A percentile compares a stretch with the other conserved stretches of the same genome.
Conservation (phyloP, 2,113 vertebrate species). For the Hippocampus guttulatus region DNA sequence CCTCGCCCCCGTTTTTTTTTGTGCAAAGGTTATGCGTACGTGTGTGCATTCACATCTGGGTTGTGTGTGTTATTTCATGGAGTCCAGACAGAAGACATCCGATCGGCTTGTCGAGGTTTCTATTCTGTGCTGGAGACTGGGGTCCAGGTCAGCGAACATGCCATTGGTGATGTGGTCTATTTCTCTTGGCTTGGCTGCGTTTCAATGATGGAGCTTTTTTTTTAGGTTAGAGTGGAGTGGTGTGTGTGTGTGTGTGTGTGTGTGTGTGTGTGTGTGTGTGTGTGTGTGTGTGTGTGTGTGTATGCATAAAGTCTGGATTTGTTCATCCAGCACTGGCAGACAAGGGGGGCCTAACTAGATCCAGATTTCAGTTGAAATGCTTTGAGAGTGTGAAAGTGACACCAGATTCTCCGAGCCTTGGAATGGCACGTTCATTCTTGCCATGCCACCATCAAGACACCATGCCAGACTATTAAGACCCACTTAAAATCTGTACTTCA, state of each 20-base stretch:
- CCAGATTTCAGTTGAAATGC: conserved; percentile 51
- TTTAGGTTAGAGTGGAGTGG: not conserved
- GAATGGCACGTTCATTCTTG: conserved; percentile 33
- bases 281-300: conserved; percentile 6
- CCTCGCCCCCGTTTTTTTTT: not conserved
- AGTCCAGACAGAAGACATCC: conserved; percentile 20
- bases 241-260: not conserved
- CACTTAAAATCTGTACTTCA: not conserved
- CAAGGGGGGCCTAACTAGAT: conserved; percentile 55
- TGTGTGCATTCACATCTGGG: conserved; percentile 20
- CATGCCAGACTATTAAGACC: not conserved
- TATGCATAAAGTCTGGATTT: conserved; percentile 44
- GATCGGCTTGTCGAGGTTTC: conserved; percentile 37
- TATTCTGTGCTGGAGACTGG: conserved; percentile 18
- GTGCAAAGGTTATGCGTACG: not conserved
- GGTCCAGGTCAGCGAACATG: conserved; percentile 41
- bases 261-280: not conserved
- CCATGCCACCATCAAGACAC: conserved; percentile 22
- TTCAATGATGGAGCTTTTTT: conserved; percentile 30
- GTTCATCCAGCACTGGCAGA: conserved; percentile 44
- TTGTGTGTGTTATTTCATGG: conserved; percentile 16
- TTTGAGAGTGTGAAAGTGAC: conserved; percentile 42
- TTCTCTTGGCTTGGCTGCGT: conserved; percentile 41
- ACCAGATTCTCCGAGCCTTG: conserved; percentile 29
- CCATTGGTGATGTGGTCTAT: conserved; percentile 31